Conservation (phyloP, 1,140 invertebrate genomes). For the Laupala kohalensis region DNA sequence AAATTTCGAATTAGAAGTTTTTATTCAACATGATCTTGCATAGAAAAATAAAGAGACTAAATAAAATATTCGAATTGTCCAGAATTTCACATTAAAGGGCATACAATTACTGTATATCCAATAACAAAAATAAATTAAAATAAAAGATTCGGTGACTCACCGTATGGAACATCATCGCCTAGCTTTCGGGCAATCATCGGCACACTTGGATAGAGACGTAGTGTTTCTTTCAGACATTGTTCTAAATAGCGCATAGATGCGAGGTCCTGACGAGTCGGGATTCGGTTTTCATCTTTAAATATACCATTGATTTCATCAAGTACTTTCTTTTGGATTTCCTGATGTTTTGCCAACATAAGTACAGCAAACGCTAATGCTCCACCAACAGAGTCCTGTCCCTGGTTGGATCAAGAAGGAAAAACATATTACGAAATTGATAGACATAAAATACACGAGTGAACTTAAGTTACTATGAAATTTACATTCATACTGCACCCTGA, state of each 20-base stretch:
- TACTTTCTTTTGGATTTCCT: conserved; percentile 43
- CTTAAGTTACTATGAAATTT: too few relatives aligned
- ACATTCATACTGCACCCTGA: too few relatives aligned
- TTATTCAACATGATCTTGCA: too few relatives aligned
- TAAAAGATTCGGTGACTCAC: conserved; percentile 15
- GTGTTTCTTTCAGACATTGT: conserved; percentile 49
- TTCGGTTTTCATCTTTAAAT: conserved; percentile 31
- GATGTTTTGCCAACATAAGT: conserved; percentile 42
- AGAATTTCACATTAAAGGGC: too few relatives aligned
- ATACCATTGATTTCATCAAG: conserved; percentile 43
- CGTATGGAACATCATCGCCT: conserved; percentile 38
- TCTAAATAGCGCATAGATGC: conserved; percentile 48
- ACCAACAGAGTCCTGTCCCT: conserved; percentile 63
- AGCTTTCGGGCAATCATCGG: conserved; percentile 44
- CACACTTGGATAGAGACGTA: conserved; percentile 54
- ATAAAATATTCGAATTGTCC: too few relatives aligned
- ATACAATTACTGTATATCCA: neutral
- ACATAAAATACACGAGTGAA: too few relatives aligned
- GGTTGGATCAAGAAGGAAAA: conserved; percentile 21
- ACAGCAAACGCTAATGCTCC: conserved; percentile 43
- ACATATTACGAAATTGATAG: neutral
- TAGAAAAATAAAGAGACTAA: too few relatives aligned
- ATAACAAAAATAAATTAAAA: neutral
- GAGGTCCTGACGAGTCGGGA: conserved; percentile 41
- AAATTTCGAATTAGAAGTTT: too few relatives aligned